Evolutionary conservation across 2,113 vertebrate species (phyloP).

Genomic region (Poeciliopsis occidentalis): DNA sequence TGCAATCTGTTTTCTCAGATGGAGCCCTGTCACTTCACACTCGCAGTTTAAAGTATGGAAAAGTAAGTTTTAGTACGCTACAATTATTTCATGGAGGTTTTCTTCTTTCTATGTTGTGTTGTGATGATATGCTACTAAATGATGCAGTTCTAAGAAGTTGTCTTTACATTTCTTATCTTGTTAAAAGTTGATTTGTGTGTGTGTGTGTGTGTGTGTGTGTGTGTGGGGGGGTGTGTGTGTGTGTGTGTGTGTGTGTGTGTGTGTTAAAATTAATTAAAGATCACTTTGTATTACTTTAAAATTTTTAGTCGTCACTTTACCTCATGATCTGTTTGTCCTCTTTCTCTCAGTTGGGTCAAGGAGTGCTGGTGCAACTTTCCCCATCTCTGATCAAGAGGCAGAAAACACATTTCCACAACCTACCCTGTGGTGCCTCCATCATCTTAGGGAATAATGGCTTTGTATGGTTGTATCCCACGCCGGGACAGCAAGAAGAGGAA

Average conservation of each 20-base stretch:
- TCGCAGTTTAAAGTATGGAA: too few species aligned
- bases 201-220: too few species aligned
- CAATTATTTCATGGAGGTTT: too few species aligned
- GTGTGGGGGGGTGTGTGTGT: too few species aligned
- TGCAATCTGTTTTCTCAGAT: constrained; percentile 94
- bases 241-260: too few species aligned
- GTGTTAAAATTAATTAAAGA: neutral
- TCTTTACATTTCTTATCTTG: neutral
- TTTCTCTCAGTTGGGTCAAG: constrained; percentile 87
- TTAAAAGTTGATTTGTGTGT: neutral
- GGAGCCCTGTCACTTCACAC: too few species aligned
- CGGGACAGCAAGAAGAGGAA: constrained; percentile 87
- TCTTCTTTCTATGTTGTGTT: neutral
- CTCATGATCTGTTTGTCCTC: neutral
- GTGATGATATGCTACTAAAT: neutral
- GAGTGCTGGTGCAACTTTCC: constrained; percentile 91
- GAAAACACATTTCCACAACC: too few species aligned
- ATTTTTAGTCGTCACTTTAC: neutral
- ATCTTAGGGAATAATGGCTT: constrained; percentile 96
- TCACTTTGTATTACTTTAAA: neutral
- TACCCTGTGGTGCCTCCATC: constrained; percentile 90
- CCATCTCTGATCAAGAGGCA: too few species aligned
- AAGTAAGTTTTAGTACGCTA: too few species aligned
- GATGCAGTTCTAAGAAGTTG: neutral
- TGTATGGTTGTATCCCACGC: constrained; percentile 94